Evolutionary conservation across 2,888 invertebrate genomes (phyloP), one percentile per base, ranked within the genome.

Genomic region (Drosophila gaucha): DNA sequence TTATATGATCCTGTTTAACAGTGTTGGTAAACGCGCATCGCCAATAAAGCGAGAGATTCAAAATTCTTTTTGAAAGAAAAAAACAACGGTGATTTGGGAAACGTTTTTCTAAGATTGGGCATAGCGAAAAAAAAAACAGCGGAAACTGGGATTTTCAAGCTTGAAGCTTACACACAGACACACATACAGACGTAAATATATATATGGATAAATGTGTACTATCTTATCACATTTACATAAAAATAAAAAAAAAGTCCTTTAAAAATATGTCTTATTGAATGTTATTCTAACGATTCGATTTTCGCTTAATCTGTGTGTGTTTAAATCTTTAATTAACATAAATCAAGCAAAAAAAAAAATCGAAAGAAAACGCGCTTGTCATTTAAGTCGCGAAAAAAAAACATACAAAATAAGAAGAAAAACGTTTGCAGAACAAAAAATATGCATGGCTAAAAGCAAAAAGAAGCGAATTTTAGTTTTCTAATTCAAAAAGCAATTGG

Each of bases 71-170:
- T 66, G 68, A 74, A 78, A 85, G 78, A 87, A 67, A 65, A 76
- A 77, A 71, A 71, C 44, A 47, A 71, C 20, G 62, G 79, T 82
- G 88, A 87, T 80, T 80, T 69, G 74, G 68, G 24, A 64, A 70
- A 66, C 44, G 51, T 56, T 73, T 60, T 59, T 76, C 69, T 52
- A 68, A 64, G 47, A 74, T 60, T 74, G 64, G 60, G 60, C 74
- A 77, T 55, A 74, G 68, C 64, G 54, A 47, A 56, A 57, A 51
- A 9, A 24, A 24, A 67, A 39, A 64, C 41, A 70, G 69, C 77
- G 55, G 58, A 58, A 80, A 85, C 85, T 80, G 82, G 82, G 80
- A 80, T 80, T 86, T 80, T 78, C 62, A 80, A 86, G 80, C 87
- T 80, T 57, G 67, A 86, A 80, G 85, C 80, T 84, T 86, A 64